A percentile compares a stretch with the other conserved stretches of the same genome.
Conservation (phyloP, 2,888 invertebrate species). For the Acleris laterana region DNA sequence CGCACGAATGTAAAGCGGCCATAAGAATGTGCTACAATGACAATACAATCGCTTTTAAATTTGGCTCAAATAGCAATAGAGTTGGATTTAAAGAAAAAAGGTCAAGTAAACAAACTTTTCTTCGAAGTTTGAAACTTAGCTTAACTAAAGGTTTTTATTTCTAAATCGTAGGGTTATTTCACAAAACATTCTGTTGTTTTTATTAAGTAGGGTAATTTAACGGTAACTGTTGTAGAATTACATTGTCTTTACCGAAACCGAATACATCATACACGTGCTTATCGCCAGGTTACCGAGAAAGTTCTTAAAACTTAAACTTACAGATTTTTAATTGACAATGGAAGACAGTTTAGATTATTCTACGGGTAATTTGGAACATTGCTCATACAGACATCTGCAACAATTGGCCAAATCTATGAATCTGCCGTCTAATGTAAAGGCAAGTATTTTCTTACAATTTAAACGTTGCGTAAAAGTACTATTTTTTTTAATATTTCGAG, state of each 20-base stretch:
- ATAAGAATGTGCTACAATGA: too few relatives aligned
- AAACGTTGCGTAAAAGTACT: not conserved
- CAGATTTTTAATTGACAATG: slow-evolving; percentile 38
- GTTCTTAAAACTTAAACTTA: slow-evolving; percentile 1
- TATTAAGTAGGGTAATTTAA: slow-evolving; percentile 29
- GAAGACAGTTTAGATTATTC: slow-evolving; percentile 45
- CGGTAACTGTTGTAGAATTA: slow-evolving; percentile 8
- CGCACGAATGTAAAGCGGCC: too few relatives aligned
- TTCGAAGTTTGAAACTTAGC: slow-evolving; percentile 18
- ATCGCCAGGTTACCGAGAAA: slow-evolving; percentile 8
- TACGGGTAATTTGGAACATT: slow-evolving; percentile 48
- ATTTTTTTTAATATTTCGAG: too few relatives aligned
- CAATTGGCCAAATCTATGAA: slow-evolving; percentile 62
- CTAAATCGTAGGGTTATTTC: slow-evolving; percentile 21
- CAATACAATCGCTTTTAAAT: not conserved
- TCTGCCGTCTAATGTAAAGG: slow-evolving; percentile 74
- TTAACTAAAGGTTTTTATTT: slow-evolving; percentile 13
- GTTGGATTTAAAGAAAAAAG: slow-evolving; percentile 6
- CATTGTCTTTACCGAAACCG: slow-evolving; percentile 4
- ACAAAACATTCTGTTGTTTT: slow-evolving; percentile 16
- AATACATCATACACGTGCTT: slow-evolving; percentile 41
- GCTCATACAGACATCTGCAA: slow-evolving; percentile 65
- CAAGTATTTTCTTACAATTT: slow-evolving; percentile 41
- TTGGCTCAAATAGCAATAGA: slow-evolving; percentile 4
- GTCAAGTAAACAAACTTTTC: slow-evolving; percentile 9